A percentile compares a stretch with the other conserved stretches of the same genome.
These are phyloP conservation scores for Scrobipalpa costella DNA, from an alignment of 2,888 invertebrate species.

Conservation along the genomic window DNA sequence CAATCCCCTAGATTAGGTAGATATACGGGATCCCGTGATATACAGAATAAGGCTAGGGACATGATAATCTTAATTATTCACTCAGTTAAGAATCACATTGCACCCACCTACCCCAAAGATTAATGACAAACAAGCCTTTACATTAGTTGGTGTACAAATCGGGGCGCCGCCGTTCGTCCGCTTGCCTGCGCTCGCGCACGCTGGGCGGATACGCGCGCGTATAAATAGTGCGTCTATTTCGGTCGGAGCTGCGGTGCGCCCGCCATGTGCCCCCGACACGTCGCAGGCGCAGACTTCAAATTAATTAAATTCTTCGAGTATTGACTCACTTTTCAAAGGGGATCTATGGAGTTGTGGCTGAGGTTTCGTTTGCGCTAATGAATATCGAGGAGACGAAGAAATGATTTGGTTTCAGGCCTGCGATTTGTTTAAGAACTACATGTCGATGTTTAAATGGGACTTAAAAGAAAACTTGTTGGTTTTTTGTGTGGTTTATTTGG, in stretches of 20 bases:
- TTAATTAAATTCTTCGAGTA: conserved; percentile 67
- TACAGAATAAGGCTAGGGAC: no score
- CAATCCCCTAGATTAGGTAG: no score
- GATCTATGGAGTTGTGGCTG: conserved; percentile 8
- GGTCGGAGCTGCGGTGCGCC: conserved; percentile 65
- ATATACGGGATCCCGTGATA: no score
- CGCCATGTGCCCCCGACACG: conserved; percentile 71
- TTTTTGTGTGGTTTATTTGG: no score
- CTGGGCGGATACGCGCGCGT: conserved; percentile 71
- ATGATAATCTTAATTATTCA: not conserved
- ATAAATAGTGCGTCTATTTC: conserved; percentile 78
- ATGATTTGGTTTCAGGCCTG: conserved; percentile 1
- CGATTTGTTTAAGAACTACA: not conserved
- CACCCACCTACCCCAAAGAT: not conserved
- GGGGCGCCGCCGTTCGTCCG: conserved; percentile 55
- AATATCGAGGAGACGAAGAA: not conserved
- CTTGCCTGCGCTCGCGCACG: conserved; percentile 64
- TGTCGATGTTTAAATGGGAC: not conserved
- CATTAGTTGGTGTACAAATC: conserved; percentile 29
- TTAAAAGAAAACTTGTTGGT: not conserved
- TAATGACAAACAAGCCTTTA: conserved; percentile 22
- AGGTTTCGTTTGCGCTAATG: not conserved
- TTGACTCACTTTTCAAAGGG: conserved; percentile 52
- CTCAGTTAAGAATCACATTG: no score
- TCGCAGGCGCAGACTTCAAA: conserved; percentile 63